phyloP scores from a whole-genome alignment of 1,140 invertebrate genomes.

The Scylla paramamosain region DNA sequence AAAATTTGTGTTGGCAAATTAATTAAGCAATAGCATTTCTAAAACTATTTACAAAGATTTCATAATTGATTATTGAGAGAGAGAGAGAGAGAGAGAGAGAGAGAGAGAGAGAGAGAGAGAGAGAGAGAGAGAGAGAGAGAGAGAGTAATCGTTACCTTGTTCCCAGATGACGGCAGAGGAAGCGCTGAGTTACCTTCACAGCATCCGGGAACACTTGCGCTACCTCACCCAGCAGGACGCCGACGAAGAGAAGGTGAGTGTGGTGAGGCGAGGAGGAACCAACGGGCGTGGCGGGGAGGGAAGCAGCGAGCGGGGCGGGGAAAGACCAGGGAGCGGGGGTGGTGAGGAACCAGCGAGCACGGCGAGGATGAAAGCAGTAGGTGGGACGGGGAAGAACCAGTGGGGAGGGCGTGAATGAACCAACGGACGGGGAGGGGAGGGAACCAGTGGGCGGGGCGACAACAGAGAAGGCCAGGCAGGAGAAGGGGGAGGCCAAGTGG shows the following conservation, averaged over 20 bases:
- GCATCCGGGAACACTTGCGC: conserved; percentile 43
- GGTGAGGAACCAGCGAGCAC: background rate
- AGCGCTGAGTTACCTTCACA: conserved; percentile 40
- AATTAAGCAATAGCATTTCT: too few species aligned
- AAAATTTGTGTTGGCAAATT: too few species aligned
- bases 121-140: too few species aligned
- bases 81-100: too few species aligned
- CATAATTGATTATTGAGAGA: too few species aligned
- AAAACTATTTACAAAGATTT: too few species aligned
- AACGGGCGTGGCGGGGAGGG: background rate
- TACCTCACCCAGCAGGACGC: conserved; percentile 50
- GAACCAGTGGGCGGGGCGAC: background rate
- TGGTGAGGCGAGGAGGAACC: background rate
- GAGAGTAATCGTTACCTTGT: background rate
- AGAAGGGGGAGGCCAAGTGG: too few species aligned
- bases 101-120: too few species aligned
- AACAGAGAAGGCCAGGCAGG: background rate
- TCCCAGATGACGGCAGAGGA: conserved; percentile 65
- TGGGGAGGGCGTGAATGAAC: too few species aligned
- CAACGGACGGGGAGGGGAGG: too few species aligned
- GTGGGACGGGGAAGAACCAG: background rate
- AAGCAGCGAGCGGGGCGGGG: background rate
- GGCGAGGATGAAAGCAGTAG: background rate
- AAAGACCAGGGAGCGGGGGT: background rate
- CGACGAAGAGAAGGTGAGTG: conserved; percentile 27